These are phyloP conservation scores for Malurus splendens DNA, from an alignment of 2,797 vertebrate species.

Conservation along the genomic window DNA sequence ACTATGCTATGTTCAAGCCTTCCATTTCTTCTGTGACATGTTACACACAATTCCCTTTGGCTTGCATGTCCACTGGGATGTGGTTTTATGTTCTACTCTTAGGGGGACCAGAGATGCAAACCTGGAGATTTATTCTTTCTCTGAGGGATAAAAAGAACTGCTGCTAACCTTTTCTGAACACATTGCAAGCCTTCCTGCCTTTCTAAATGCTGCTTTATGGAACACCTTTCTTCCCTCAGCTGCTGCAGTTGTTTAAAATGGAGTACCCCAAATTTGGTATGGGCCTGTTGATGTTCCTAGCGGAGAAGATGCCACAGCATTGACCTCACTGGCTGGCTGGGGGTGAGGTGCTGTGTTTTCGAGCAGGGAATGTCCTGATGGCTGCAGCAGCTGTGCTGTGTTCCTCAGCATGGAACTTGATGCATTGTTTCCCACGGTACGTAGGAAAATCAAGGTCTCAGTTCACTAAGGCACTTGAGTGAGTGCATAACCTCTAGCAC, in stretches of 20 bases:
- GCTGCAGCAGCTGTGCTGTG: not conserved
- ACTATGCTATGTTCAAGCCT: not conserved
- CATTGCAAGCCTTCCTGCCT: not conserved
- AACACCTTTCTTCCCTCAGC: not conserved
- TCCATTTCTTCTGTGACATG: not conserved
- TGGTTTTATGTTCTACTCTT: not conserved
- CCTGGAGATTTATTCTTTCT: not conserved
- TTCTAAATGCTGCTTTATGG: not conserved
- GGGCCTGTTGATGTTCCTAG: not conserved
- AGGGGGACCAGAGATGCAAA: not conserved
- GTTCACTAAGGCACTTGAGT: not conserved
- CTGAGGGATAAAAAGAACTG: not conserved
- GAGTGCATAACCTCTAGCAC: slow-evolving; percentile 48
- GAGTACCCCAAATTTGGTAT: not conserved
- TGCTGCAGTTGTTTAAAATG: not conserved
- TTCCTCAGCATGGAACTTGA: not conserved
- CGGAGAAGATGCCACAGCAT: not conserved
- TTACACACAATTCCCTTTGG: not conserved
- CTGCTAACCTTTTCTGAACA: not conserved
- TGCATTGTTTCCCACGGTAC: not conserved
- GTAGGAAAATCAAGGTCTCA: not conserved
- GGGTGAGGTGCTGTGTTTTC: not conserved
- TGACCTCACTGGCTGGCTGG: not conserved
- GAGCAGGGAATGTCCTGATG: not conserved
- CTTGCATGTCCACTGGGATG: not conserved